Base-by-base conservation (phyloP, 2,113 vertebrate species). In the Cheirogaleus medius region DNA sequence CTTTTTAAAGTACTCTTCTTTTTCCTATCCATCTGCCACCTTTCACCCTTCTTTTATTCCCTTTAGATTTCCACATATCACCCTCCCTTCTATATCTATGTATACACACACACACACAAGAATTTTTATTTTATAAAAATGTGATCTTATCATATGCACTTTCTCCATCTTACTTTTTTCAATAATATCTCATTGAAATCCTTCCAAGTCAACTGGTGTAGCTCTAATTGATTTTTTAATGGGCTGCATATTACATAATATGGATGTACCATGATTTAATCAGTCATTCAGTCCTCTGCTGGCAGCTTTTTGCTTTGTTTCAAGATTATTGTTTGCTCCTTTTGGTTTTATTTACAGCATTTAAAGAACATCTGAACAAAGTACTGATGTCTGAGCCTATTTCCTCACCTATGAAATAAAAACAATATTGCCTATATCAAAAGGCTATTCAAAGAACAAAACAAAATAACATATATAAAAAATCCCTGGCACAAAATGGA, bases 361-460 rank as follows among this genome's bases (percentile, higher is more conserved):
- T 93, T 85, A 86, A 85, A 95, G 25, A 82, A 23, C 17, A 84
- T 85, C 11, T 92, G 54, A 77, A 23, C 20, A 96, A 82, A 84
- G 29, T 23, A 32, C 12, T 81, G 6, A 63, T 8, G 29, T 47
- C 3, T 29, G 4, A 81, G 32, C 18, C 34, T 82, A 63, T 82
- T 71, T 87, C 80, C 17, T 89, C 64, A 91, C 5, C 37, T 71
- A 63, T n/a, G 49, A 44, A 80, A 87, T 71, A 88, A 39, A 80
- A 93, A 71, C 12, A 71, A 5, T 32, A 73, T 25, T n/a, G 63
- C 6, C 34, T 80, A 68, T 66, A 7, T 86, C 58, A 54, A 95
- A 66, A 73, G 44, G 17, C 44, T 80, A 56, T 0, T 93, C 15
- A 84, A 84, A 91, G 9, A 29, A 69, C 12, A 64, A 88, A 84